Evolutionary conservation across 2,888 invertebrate genomes (phyloP), one percentile per base, ranked within the genome.

Genomic region (Molanna angustata): DNA sequence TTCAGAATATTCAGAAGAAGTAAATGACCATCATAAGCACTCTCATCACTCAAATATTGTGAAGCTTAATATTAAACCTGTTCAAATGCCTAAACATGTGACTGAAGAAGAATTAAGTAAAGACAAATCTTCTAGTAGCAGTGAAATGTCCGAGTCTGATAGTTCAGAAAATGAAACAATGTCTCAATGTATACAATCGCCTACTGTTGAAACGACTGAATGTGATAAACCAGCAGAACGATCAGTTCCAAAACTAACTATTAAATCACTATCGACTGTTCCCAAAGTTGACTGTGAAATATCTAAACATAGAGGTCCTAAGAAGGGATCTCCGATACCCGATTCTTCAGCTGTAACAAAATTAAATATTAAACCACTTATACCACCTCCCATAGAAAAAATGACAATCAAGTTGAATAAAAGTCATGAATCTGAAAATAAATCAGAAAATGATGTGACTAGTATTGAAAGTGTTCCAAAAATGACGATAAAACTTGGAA

Each of bases 151-250:
- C 42, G 78, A 75, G 67, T 76, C 73, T 4, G 78, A 76, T 65
- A 77, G 72, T 63, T 76, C 77, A 52, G 76, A 77, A 66, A 77
- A 74, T 76, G 81, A 70, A 67, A 78, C 64, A 62, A 72, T 71
- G 60, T 79, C 73, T 60, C 71, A 72, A 49, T 72, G 73, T 51
- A 76, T 71, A 59, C 73, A 72, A 63, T 66, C 73, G 33, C 74
- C 74, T 49, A 63, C 71, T 40, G 73, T 74, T 32, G 74, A 76
- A 62, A 73, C 45, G 21, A 45, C 44, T 1, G 54, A 49, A 3
- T 27, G 39, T 18, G 58, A 40, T 33, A 47, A 20, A 44, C 49
- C 33, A 18, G 32, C 27, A 22, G 49, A 45, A 42, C 46, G 22
- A 31, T 49, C 62, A 14, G 63, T 71, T 54, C 65, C 67, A 33